A percentile compares a stretch with the other conserved stretches of the same genome.
These are phyloP conservation scores for Crypturellus undulatus DNA, from an alignment of 2,113 vertebrate species.

Conservation along the genomic window DNA sequence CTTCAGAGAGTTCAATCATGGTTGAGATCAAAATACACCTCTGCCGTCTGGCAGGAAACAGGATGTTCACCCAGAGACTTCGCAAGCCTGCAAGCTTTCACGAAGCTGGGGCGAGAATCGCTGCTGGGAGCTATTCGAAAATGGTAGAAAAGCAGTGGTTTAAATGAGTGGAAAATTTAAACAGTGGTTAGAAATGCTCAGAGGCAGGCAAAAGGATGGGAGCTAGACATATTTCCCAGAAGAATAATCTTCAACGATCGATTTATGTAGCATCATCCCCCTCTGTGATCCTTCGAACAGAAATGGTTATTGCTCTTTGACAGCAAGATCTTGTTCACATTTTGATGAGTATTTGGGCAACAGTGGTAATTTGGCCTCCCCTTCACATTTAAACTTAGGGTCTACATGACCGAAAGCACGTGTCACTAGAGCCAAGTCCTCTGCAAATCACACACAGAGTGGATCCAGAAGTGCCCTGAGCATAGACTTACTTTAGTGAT, in stretches of 20 bases:
- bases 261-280: not conserved
- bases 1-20: not conserved
- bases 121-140: not conserved
- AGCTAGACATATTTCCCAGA: not conserved
- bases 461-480: not conserved
- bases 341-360: not conserved
- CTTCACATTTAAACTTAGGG: not conserved
- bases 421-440: not conserved
- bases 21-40: not conserved
- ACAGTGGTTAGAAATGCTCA: not conserved
- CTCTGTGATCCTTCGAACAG: not conserved
- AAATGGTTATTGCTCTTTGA: not conserved
- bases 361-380: not conserved
- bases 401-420: fast-evolving
- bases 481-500: not conserved
- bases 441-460: not conserved
- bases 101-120: not conserved
- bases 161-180: not conserved
- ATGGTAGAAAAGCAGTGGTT: not conserved
- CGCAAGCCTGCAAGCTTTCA: not conserved
- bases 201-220: not conserved
- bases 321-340: not conserved
- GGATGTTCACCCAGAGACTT: not conserved
- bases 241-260: not conserved
- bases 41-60: not conserved